Conservation (phyloP, 1,140 invertebrate genomes). For the Achroia grisella region DNA sequence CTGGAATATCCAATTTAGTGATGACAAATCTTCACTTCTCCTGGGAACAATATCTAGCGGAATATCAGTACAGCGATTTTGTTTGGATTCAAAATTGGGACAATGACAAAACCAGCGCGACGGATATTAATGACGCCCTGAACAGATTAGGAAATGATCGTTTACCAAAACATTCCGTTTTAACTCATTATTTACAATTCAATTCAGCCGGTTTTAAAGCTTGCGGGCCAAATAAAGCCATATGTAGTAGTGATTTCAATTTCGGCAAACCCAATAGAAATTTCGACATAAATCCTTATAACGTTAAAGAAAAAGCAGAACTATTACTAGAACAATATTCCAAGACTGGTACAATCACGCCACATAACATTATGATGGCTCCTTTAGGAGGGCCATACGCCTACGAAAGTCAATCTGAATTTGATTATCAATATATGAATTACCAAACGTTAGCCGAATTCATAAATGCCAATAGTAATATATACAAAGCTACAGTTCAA, state of each 20-base stretch:
- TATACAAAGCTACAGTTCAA: slow-evolving; percentile 80
- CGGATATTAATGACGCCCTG: slow-evolving; percentile 74
- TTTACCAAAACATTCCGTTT: slow-evolving; percentile 41
- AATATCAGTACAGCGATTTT: slow-evolving; percentile 86
- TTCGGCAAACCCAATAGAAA: slow-evolving; percentile 65
- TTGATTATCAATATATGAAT: slow-evolving; percentile 90
- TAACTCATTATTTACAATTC: slow-evolving; percentile 50
- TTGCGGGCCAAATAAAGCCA: slow-evolving; percentile 38
- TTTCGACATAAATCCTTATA: slow-evolving; percentile 80
- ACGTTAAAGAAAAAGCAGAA: slow-evolving; percentile 85
- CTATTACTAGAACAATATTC: slow-evolving; percentile 87
- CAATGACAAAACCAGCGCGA: slow-evolving; percentile 23
- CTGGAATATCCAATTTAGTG: slow-evolving; percentile 80
- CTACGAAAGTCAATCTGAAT: slow-evolving; percentile 84
- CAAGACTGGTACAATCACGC: slow-evolving; percentile 84
- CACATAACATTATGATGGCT: slow-evolving; percentile 87
- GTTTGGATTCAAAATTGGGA: slow-evolving; percentile 86
- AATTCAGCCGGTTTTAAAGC: slow-evolving; percentile 45
- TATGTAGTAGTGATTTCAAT: slow-evolving; percentile 42
- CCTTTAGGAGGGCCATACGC: slow-evolving; percentile 88
- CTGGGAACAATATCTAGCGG: slow-evolving; percentile 88
- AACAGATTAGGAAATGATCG: slow-evolving; percentile 59
- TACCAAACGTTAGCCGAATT: slow-evolving; percentile 86
- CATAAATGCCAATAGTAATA: slow-evolving; percentile 81
- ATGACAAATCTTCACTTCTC: slow-evolving; percentile 81